Evolutionary conservation across 2,113 vertebrate genomes (phyloP).

Genomic region (Pseudolaguvia tuberculata): DNA sequence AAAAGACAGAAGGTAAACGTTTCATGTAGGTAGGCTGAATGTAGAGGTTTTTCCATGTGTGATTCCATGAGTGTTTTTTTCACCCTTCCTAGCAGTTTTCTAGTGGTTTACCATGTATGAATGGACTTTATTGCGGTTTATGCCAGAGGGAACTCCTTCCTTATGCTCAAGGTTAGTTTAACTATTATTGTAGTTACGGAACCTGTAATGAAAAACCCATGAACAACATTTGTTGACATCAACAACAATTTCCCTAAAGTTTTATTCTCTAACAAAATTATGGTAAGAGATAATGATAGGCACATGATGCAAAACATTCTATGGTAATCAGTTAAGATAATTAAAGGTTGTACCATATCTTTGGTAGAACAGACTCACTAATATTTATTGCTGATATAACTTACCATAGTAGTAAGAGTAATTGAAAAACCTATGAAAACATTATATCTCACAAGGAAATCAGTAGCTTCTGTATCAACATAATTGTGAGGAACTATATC

Average conservation of each 20-base stretch:
- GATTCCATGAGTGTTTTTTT: constrained; percentile 3
- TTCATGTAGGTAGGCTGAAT: background rate
- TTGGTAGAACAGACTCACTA: background rate
- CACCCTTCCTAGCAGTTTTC: constrained; percentile 33
- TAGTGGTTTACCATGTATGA: constrained; percentile 48
- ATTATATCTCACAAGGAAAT: background rate
- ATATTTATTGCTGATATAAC: background rate
- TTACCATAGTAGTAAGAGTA: background rate
- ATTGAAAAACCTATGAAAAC: background rate
- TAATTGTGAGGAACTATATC: background rate
- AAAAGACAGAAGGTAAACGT: constrained; percentile 29
- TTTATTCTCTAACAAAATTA: background rate
- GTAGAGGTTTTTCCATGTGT: constrained; percentile 8
- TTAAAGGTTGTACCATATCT: background rate
- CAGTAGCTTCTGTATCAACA: background rate
- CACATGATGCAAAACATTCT: background rate
- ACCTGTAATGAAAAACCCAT: too few species aligned
- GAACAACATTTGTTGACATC: too few species aligned
- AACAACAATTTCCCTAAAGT: too few species aligned
- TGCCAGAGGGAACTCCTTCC: constrained; percentile 62
- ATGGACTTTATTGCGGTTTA: constrained; percentile 58
- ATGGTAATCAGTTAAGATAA: background rate
- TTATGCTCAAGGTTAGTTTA: constrained; percentile 57
- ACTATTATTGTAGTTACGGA: background rate
- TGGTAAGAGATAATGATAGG: background rate